Base-by-base conservation (phyloP, 1,140 invertebrate genomes). In the Drosophila sp. region DNA sequence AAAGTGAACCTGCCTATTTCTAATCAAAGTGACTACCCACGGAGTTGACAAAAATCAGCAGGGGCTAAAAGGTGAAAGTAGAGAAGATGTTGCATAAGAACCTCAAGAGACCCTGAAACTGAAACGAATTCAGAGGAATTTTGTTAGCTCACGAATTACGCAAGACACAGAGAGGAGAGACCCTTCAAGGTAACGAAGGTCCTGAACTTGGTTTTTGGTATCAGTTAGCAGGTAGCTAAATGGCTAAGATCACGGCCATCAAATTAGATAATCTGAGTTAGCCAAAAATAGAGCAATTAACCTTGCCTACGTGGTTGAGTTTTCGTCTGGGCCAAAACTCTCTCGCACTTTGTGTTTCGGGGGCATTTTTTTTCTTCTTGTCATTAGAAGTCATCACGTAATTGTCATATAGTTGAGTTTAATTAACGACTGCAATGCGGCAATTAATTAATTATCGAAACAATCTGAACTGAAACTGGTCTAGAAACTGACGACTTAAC, bases 211-310 rank as follows among this genome's bases (percentile, higher is more conserved):
- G 44, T 7, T 6, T 47, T 25, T 29, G 35, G 70, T 62, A 50
- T 60, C 54, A 38, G 60, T 47, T 56, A 41, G 65, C 76, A 79
- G 76, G 68, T 79, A 63, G 40, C 44, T 25, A 50, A 61, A 63
- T 27, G 40, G 44, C 61, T 35, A 55, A 63, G 66, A 27, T 66
- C 50, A 55, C 58, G 66, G 33, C 66, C 66, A 33, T 74, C 30
- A 74, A 70, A 77, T 73, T 63, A 62, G 40, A 33, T 41, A 47
- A 10, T 70, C 50, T 63, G 23, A 17, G 40, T 38, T 70, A 55
- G 55, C 65, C 79, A 76, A 85, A 47, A 87, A 86, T 87, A 86
- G 79, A 86, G 83, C 72, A 87, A 86, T 86, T 86, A 86, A 69
- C 82, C 79, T 83, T 81, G 72, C 33, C 83, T 87, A 87, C 82